phyloP scores from a whole-genome alignment of 2,888 invertebrate species.

The Phyto melanocephala region DNA sequence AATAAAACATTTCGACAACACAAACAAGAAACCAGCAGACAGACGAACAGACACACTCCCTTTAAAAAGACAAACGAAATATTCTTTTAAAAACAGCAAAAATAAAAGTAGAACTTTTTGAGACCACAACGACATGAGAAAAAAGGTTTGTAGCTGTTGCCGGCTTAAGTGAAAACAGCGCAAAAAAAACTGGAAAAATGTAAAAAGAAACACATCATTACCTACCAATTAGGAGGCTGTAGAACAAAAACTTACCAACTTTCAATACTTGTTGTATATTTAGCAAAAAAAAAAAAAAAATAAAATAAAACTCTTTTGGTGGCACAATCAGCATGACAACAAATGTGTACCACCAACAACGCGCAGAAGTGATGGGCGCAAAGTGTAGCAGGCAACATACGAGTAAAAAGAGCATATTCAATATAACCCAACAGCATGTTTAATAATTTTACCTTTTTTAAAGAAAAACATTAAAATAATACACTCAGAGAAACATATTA shows the following conservation, averaged over 20 bases:
- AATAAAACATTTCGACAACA: conserved; percentile 67
- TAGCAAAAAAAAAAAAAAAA: background rate
- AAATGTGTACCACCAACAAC: conserved; percentile 63
- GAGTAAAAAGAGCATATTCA: too few species aligned
- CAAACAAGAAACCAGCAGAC: conserved; percentile 17
- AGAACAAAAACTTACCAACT: conserved; percentile 52
- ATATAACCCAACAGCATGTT: conserved; percentile 1
- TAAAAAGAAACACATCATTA: conserved; percentile 67
- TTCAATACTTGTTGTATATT: conserved; percentile 42
- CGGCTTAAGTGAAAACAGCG: conserved; percentile 39
- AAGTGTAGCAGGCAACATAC: background rate
- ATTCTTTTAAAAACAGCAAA: conserved; percentile 1
- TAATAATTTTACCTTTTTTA: conserved; percentile 21
- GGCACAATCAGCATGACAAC: conserved; percentile 65
- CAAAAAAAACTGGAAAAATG: conserved; percentile 39
- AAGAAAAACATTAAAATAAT: background rate
- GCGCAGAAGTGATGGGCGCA: conserved; percentile 38
- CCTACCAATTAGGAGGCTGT: conserved; percentile 67
- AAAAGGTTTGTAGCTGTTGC: conserved; percentile 22
- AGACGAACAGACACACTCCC: conserved; percentile 27
- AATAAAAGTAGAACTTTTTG: background rate
- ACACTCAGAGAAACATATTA: conserved; percentile 25
- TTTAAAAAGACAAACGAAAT: background rate
- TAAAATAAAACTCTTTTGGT: conserved; percentile 63
- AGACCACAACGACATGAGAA: background rate